These are phyloP conservation scores for Isoperla grammatica DNA, from an alignment of 2,888 invertebrate genomes.

Conservation along the genomic window DNA sequence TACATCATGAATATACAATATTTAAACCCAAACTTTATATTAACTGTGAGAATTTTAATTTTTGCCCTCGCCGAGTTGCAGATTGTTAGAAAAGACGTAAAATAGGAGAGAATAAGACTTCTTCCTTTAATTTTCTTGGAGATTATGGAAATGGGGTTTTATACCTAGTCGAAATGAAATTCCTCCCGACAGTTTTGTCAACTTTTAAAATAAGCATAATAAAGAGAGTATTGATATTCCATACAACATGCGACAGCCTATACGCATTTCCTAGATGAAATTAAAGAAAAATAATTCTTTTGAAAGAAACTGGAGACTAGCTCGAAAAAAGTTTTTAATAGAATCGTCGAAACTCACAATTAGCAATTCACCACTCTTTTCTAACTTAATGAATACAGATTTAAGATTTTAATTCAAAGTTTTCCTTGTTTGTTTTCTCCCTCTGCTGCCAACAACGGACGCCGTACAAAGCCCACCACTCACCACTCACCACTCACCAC, in stretches of 20 bases:
- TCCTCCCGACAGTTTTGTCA: constrained; percentile 14
- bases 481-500: no score
- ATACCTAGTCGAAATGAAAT: constrained; percentile 7
- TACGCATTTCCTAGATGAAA: background rate
- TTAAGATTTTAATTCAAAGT: no score
- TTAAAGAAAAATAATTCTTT: constrained; percentile 6
- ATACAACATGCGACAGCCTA: background rate
- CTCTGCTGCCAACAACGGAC: no score
- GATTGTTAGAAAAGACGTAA: background rate
- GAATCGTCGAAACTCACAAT: constrained; percentile 11
- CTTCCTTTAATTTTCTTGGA: constrained; percentile 16
- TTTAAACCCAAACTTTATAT: constrained; percentile 13
- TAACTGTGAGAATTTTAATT: constrained; percentile 18
- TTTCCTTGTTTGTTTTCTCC: no score
- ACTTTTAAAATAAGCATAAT: constrained; percentile 16
- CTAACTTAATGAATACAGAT: no score
- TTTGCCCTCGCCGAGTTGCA: background rate
- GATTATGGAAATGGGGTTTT: constrained; percentile 22
- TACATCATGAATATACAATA: constrained; percentile 15
- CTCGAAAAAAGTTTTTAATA: constrained; percentile 7
- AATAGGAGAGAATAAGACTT: constrained; percentile 4
- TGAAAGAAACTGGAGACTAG: constrained; percentile 7
- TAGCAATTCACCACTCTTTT: no score
- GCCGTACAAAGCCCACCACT: no score
- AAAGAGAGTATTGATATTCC: constrained; percentile 16